phyloP scores from a whole-genome alignment of 2,113 vertebrate genomes.

The Rallus limicola region DNA sequence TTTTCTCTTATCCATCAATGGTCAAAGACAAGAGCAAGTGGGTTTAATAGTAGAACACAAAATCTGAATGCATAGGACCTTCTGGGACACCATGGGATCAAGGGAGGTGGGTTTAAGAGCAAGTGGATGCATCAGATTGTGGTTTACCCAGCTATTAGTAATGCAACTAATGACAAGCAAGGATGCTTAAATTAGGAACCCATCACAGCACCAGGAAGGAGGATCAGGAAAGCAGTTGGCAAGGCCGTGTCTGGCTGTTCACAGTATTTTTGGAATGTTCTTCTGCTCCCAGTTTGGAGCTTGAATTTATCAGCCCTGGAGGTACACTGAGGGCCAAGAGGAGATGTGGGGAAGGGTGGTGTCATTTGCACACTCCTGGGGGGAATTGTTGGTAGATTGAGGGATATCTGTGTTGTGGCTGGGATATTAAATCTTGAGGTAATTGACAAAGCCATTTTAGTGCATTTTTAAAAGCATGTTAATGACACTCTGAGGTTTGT shows the following conservation, averaged over 20 bases:
- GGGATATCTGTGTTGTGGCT: background rate
- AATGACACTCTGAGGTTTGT: constrained; percentile 44
- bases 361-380: background rate
- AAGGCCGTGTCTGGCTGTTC: background rate
- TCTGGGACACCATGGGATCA: background rate
- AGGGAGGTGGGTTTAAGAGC: background rate
- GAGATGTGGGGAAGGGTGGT: rapidly evolving
- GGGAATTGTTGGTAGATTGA: background rate
- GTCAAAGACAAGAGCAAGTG: background rate
- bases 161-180: background rate
- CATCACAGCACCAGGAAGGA: background rate
- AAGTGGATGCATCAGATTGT: background rate
- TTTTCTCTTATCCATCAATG: background rate
- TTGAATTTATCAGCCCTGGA: background rate
- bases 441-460: constrained; percentile 37
- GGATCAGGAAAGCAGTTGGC: background rate
- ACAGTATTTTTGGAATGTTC: background rate
- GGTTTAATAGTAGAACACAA: background rate
- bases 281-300: background rate
- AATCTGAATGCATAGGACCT: background rate
- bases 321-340: background rate
- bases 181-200: background rate
- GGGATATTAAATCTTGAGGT: constrained; percentile 12
- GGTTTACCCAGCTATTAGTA: background rate
- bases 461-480: constrained; percentile 45